Evolutionary conservation across 2,113 vertebrate genomes (phyloP).

Genomic region (Tachycineta bicolor): DNA sequence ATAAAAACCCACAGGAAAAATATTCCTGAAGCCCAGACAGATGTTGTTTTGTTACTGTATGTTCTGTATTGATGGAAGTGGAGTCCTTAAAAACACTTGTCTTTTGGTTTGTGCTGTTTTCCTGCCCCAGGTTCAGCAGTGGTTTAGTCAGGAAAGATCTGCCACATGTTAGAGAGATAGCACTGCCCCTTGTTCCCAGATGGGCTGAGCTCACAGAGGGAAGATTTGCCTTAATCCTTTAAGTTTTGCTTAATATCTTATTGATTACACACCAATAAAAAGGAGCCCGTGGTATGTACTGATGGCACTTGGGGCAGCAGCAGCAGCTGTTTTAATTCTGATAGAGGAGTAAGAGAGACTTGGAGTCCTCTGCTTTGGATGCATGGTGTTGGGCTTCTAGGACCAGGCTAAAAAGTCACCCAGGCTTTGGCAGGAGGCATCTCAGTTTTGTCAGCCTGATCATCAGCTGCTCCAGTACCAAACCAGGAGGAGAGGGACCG

Average conservation of each 20-base stretch:
- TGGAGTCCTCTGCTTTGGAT: background rate
- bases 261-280: background rate
- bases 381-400: background rate
- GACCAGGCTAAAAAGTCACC: background rate
- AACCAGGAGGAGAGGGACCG: background rate
- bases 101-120: background rate
- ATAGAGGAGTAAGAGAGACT: background rate
- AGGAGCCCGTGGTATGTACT: background rate
- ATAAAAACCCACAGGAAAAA: slow-evolving; percentile 12
- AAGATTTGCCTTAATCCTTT: background rate
- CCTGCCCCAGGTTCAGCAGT: background rate
- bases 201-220: background rate
- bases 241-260: background rate
- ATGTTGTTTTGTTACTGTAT: slow-evolving; percentile 46
- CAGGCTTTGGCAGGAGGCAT: background rate
- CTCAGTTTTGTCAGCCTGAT: background rate
- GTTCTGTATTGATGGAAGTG: slow-evolving; percentile 5
- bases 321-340: background rate
- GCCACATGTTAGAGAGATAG: background rate
- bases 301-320: background rate
- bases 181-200: background rate
- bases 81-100: background rate
- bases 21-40: slow-evolving; percentile 33
- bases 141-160: background rate
- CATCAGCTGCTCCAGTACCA: background rate